Evolutionary conservation across 2,888 invertebrate genomes (phyloP), one percentile per base, ranked within the genome.

Genomic region (Andrena minutula): DNA sequence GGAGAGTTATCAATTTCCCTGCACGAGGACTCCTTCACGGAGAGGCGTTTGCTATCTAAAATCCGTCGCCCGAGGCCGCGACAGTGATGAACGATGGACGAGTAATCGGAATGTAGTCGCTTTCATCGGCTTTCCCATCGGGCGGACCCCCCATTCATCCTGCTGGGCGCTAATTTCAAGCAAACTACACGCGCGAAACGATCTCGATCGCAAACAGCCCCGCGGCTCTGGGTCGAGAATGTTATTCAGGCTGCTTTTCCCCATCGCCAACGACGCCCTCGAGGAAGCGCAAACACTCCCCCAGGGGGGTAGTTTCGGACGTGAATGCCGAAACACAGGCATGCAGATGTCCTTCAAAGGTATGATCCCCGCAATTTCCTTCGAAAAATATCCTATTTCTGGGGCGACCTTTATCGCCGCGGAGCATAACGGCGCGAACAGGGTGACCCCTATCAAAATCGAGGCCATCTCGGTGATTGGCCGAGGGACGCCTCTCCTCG

Each of bases 51-150:
- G 68, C 58, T 84, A 81, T 79, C 68, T 60, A 69, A 58, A 84
- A 76, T 63, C 56, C 65, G n/a, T 26, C 20, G 51, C 51, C 53
- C 41, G 49, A 41, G 53, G 61, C 23, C 2, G n/a, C 8, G 72
- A 76, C 81, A 73, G 60, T 72, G 82, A 82, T 71, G 12, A 20
- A 82, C 71, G 75, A 72, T 30, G 8, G 51, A 28, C 20, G n/a
- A 26, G 69, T 65, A 83, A 76, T 73, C 72, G 69, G 65, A 64
- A 81, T 28, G 72, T 56, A 74, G 64, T 30, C 30, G 76, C 82
- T 82, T 82, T 83, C 82, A 75, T 68, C 71, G 64, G 69, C 12
- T 60, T 61, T 66, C 51, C 74, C 32, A 74, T 83, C 79, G 35
- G n/a, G 26, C 10, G 26, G 20, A 2, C 2, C 47, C 60, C 35